Evolutionary conservation across 2,888 invertebrate species (phyloP), one percentile per base, ranked within the genome.

Genomic region (Drosophila mercatorum): DNA sequence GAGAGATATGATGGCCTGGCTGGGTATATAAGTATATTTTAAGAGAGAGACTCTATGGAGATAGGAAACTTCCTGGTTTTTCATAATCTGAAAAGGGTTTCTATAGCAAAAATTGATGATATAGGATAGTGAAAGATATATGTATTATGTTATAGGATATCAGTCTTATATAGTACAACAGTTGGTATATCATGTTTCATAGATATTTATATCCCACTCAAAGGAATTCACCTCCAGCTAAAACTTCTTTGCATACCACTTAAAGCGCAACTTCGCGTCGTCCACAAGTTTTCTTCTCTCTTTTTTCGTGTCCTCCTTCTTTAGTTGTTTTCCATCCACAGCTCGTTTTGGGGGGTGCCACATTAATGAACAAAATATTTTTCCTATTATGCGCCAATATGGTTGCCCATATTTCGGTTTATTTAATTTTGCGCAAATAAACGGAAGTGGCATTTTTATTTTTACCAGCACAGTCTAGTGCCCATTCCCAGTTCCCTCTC

Each of bases 351-450:
- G 75, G 60, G 81, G 60, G 52, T 49, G 49, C 84, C 84, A 81
- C 87, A 85, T 85, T 85, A 85, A 89, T 85, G 89, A 87, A 87
- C 72, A 89, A 84, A 84, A 89, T 89, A 89, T 88, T 89, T 85
- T 89, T 63, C 62, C 88, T 85, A 88, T 86, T 86, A 86, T 89
- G 89, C 89, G 83, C 88, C 86, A 90, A 90, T 89, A 87, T 84
- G 81, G 87, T 89, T 70, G 78, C 75, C 88, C 88, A 88, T 85
- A 90, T 88, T 90, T 90, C 83, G 89, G 89, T 88, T 89, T 89
- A 89, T 89, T 90, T 90, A 89, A 89, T 89, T 90, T 89, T 83
- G 90, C 72, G 90, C 90, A 89, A 89, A 89, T 89, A 90, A 89
- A 89, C 81, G 89, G 87, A 88, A 88, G 87, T 88, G 86, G 89